Base-by-base conservation (phyloP, 1,140 invertebrate genomes). In the Macrotrachela quadricornifera region DNA sequence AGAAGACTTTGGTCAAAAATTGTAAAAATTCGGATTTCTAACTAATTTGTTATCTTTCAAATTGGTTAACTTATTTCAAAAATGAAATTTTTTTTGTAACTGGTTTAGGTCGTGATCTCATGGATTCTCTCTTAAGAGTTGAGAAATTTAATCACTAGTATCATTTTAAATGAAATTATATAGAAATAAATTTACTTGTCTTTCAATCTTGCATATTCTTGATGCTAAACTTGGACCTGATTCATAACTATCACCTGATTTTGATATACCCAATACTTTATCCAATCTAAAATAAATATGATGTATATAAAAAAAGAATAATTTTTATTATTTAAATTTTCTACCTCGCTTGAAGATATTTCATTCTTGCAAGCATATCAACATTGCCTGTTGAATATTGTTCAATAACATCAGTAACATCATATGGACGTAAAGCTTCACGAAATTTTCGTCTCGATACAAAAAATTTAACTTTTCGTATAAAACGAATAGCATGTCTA, bases 361-460 rank as follows among this genome's bases (percentile, higher is more conserved):
- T 85, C 57, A 85, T 82, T 68, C 84, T 72, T 61, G 80, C 79
- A 60, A 87, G 75, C 63, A 88, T 79, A 70, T 88, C 84, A 51
- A 83, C 81, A 71, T 91, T 84, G 53, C 85, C 85, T 50, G 84
- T 83, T 47, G 82, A 85, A 73, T 87, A 90, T 70, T 91, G 86
- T 73, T 92, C 86, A 64, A 92, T 91, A 58, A 92, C 87, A 72
- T 92, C 87, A 73, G 90, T 86, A 59, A 92, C 86, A 73, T 92
- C 87, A 74, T 92, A 92, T 36, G 87, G 87, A 72, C 85, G 85
- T 63, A 87, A 74, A 47, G 84, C 84, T 16, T 56, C 54, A 46
- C 49, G 44, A 75, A 92, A 91, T 74, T 86, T 86, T 71, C 81
- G 75, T 68, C 83, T 76, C 60, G 84, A 82, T 63, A 86, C 80